Conservation (phyloP, 2,888 invertebrate species). For the Cremastinae sp. region DNA sequence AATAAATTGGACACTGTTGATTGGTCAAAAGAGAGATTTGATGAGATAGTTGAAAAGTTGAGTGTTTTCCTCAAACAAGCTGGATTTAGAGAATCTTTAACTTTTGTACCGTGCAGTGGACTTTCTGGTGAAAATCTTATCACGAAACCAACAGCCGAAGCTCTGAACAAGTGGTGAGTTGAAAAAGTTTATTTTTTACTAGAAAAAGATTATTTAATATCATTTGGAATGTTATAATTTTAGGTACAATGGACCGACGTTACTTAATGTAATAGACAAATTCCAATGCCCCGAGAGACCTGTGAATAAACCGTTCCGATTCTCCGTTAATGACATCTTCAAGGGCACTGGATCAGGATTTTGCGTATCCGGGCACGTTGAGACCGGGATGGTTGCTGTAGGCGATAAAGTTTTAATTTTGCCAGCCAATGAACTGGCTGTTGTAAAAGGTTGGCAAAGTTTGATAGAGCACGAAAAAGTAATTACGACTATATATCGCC, state of each 20-base stretch:
- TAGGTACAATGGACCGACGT: conserved; percentile 91
- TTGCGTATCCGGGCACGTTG: conserved; percentile 94
- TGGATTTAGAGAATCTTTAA: conserved; percentile 94
- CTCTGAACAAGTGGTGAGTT: conserved; percentile 83
- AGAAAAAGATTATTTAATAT: not conserved
- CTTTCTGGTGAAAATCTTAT: conserved; percentile 96
- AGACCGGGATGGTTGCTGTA: conserved; percentile 92
- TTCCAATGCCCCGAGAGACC: conserved; percentile 94
- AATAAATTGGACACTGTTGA: conserved; percentile 98
- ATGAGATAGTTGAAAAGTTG: conserved; percentile 92
- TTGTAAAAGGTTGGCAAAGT: conserved; percentile 85
- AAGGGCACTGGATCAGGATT: conserved; percentile 96
- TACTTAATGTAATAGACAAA: conserved; percentile 92
- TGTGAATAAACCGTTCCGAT: conserved; percentile 92
- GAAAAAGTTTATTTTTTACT: not conserved
- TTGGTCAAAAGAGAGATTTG: conserved; percentile 95
- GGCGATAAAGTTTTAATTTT: conserved; percentile 94
- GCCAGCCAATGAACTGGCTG: conserved; percentile 91
- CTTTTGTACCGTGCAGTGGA: conserved; percentile 97
- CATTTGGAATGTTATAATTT: conserved; percentile 20
- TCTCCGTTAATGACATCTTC: conserved; percentile 97
- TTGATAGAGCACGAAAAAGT: too few species aligned
- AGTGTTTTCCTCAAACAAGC: conserved; percentile 92
- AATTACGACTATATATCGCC: too few species aligned
- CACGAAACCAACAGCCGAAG: conserved; percentile 84